A percentile compares a stretch with the other conserved stretches of the same genome.
These are phyloP conservation scores for Amphilophus citrinellus DNA, from an alignment of 2,113 vertebrate species.

Conservation along the genomic window DNA sequence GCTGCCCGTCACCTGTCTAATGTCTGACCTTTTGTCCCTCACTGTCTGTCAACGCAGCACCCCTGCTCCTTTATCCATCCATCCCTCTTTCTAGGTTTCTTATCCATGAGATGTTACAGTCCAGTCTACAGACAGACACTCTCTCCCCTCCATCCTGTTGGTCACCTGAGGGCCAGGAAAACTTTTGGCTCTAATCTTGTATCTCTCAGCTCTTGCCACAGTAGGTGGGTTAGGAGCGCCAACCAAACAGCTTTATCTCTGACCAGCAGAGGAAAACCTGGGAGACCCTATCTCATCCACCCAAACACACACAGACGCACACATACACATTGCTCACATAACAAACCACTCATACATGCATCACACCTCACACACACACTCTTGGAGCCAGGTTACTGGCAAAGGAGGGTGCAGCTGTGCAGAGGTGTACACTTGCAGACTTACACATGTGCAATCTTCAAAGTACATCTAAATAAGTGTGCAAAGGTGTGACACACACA, in stretches of 20 bases:
- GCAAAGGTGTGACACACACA: neutral
- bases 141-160: conserved; percentile 34
- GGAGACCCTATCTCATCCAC: conserved; percentile 50
- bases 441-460: conserved; percentile 17
- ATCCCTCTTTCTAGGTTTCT: conserved; percentile 37
- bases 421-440: conserved; percentile 11
- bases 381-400: neutral
- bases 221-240: conserved; percentile 57
- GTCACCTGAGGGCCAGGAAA: conserved; percentile 59
- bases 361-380: neutral
- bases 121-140: conserved; percentile 14
- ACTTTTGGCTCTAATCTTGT: conserved; percentile 74
- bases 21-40: conserved; percentile 1
- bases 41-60: neutral
- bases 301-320: conserved; percentile 27
- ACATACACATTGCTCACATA: conserved; percentile 36
- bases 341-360: conserved; percentile 14
- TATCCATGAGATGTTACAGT: conserved; percentile 52
- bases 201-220: conserved; percentile 70
- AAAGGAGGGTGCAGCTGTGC: conserved; percentile 30
- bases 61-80: conserved; percentile 9
- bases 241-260: conserved; percentile 72
- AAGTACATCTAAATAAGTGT: neutral
- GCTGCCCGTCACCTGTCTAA: conserved; percentile 10
- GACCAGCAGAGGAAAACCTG: conserved; percentile 67